Percentiles rank a stretch among this genome's conserved stretches.
phyloP scores from a whole-genome alignment of 2,888 invertebrate genomes.

The Noctuana brunneofusca region DNA sequence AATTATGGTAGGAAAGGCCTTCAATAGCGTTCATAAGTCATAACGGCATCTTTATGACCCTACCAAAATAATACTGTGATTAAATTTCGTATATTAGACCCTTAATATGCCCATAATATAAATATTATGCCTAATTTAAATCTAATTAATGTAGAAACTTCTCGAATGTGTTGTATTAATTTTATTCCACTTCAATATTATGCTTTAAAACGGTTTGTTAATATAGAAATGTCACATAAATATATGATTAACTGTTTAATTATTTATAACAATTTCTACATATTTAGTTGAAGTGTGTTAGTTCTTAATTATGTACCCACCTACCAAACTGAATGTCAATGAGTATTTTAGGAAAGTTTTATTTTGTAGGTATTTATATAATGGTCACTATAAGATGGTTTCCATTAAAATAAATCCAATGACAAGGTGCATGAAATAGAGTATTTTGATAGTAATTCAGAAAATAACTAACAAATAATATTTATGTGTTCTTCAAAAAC shows the following conservation, averaged over 20 bases:
- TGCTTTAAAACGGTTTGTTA: slow-evolving; percentile 22
- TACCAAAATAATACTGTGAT: slow-evolving; percentile 25
- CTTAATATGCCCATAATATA: slow-evolving; percentile 29
- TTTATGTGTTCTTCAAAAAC: too few species aligned
- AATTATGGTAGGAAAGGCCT: slow-evolving; percentile 22
- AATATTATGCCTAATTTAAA: slow-evolving; percentile 33
- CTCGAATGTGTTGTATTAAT: slow-evolving; percentile 22
- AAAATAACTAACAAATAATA: background rate
- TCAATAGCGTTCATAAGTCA: slow-evolving; percentile 20
- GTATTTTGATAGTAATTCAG: background rate
- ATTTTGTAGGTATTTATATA: too few species aligned
- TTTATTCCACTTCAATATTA: slow-evolving; percentile 25
- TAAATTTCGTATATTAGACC: slow-evolving; percentile 23
- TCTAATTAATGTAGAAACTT: slow-evolving; percentile 30
- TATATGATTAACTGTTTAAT: slow-evolving; percentile 21
- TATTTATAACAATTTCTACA: slow-evolving; percentile 23
- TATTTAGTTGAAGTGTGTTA: slow-evolving; percentile 9
- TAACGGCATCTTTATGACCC: slow-evolving; percentile 25
- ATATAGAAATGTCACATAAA: slow-evolving; percentile 31
- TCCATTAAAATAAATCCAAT: background rate
- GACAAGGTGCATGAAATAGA: background rate
- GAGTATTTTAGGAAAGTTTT: too few species aligned
- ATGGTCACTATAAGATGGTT: background rate
- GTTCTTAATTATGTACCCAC: slow-evolving; percentile 16
- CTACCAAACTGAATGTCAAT: too few species aligned